Base-by-base conservation (phyloP, 23 tunicate genomes). In the Aplidium turbinatum region DNA sequence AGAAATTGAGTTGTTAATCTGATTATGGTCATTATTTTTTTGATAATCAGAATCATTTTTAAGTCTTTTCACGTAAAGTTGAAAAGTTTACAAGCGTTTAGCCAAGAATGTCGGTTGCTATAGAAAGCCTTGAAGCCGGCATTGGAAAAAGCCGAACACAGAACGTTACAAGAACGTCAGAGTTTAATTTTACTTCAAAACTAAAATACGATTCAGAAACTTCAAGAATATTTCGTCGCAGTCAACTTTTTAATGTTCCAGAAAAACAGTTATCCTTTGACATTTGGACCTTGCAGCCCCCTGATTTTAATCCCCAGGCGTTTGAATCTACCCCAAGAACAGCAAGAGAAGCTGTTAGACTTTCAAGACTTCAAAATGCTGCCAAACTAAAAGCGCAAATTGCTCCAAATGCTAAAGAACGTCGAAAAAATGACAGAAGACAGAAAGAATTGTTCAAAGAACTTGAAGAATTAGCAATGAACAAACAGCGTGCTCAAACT, bases 301-400 rank as follows among this genome's bases (percentile, higher is more conserved):
- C 85, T 3, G 68, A 87, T 51, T 87, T 87, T 47, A 87, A 87
- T 63, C 82, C 94, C 24, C 85, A 87, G 74, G 85, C 86, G 9
- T 87, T 87, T 46, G 81, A 67, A 42, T 57, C 81, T 18, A 22
- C 53, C 20, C 85, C 85, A 13, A 25, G 82, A 26, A 79, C 66
- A 31, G 21, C 56, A 1, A 42, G 64, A 36, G 82, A 54, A 25
- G 62, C 78, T 21, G 73, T 65, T 0, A 48, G 65, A 28, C 84
- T 84, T n/a, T 76, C 72, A 79, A 65, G 36, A 33, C 53, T 51
- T 19, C 56, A 47, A 39, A 40, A 61, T 5, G 6, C 34, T 2
- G 51, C 64, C 48, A n/a, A 45, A 20, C 22, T 20, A 4, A 47
- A 33, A 47, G 58, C 61, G 35, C 35, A 20, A 11, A 1, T 73